Evolutionary conservation across 23 tunicate genomes (phyloP).

Genomic region (Corella eumyota): DNA sequence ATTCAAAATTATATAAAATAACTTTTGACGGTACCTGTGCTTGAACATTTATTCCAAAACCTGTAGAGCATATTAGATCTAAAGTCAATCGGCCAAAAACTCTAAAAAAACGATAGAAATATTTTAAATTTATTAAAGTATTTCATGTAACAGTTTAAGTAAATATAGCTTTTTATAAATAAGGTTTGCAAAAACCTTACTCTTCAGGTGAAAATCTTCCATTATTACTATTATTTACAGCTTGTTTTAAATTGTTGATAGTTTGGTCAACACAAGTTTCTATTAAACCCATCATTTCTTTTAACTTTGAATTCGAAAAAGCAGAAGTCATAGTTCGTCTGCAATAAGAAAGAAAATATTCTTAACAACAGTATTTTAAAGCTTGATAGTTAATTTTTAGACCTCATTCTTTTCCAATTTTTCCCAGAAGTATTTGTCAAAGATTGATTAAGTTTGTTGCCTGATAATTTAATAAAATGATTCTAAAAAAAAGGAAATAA

Average conservation of each 20-base stretch:
- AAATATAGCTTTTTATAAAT: too few species aligned
- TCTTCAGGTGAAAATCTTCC: constrained; percentile 40
- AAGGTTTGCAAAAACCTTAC: too few species aligned
- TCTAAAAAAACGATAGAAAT: constrained; percentile 21
- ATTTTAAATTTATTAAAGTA: too few species aligned
- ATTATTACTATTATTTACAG: constrained; percentile 7
- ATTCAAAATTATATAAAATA: too few species aligned
- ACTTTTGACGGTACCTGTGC: constrained; percentile 8
- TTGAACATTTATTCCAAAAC: constrained; percentile 59
- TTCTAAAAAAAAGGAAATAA: background rate
- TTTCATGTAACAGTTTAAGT: too few species aligned
- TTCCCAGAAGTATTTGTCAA: constrained; percentile 37
- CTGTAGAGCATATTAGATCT: constrained; percentile 72
- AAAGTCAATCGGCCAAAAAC: constrained; percentile 38
- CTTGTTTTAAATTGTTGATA: constrained; percentile 9
- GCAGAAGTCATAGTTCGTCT: constrained; percentile 36
- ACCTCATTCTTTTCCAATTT: constrained; percentile 78
- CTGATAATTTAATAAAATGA: constrained; percentile 14
- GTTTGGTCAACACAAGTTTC: constrained; percentile 35
- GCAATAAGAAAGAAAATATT: too few species aligned
- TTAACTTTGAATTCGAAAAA: constrained; percentile 65
- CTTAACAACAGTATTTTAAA: too few species aligned
- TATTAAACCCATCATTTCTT: constrained; percentile 54
- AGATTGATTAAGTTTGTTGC: constrained; percentile 47
- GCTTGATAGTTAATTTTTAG: too few species aligned